Evolutionary conservation across 2,888 invertebrate genomes (phyloP).

Genomic region (Diachrysia chrysitis): DNA sequence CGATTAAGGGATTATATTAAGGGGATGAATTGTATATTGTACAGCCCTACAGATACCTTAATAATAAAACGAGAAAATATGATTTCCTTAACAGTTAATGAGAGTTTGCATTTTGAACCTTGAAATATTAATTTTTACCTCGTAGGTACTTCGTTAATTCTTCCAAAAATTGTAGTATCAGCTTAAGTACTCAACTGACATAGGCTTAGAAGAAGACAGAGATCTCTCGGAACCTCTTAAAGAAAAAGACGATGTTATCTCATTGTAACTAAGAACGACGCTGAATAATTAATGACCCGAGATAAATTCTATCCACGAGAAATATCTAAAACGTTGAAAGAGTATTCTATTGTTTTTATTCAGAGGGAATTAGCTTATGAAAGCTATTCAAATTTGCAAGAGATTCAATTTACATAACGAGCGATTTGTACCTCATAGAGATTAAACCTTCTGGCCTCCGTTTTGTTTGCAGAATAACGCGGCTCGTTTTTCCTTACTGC

Average conservation of each 20-base stretch:
- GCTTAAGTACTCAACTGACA: slow-evolving; percentile 16
- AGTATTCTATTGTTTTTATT: slow-evolving; percentile 84
- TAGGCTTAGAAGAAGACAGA: slow-evolving; percentile 17
- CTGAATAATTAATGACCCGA: slow-evolving; percentile 71
- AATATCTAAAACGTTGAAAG: slow-evolving; percentile 76
- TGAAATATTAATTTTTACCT: not conserved
- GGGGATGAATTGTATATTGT: slow-evolving; percentile 15
- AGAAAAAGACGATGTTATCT: slow-evolving; percentile 51
- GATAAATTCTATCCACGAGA: slow-evolving; percentile 71
- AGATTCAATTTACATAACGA: slow-evolving; percentile 88
- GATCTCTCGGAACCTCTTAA: slow-evolving; percentile 25
- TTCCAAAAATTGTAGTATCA: not conserved
- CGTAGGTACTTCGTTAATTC: not conserved
- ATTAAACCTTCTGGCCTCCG: slow-evolving; percentile 76
- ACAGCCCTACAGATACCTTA: slow-evolving; percentile 18
- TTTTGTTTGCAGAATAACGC: slow-evolving; percentile 73
- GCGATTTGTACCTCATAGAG: slow-evolving; percentile 86
- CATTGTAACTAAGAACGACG: slow-evolving; percentile 57
- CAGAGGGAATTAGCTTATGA: slow-evolving; percentile 85
- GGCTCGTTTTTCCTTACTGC: slow-evolving; percentile 66
- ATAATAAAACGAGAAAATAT: slow-evolving; percentile 7
- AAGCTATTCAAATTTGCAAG: slow-evolving; percentile 86
- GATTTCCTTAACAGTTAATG: not conserved
- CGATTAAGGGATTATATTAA: slow-evolving; percentile 38
- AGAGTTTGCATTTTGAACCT: not conserved